Conservation (phyloP, 2,113 vertebrate genomes). For the Crotalus helleri region DNA sequence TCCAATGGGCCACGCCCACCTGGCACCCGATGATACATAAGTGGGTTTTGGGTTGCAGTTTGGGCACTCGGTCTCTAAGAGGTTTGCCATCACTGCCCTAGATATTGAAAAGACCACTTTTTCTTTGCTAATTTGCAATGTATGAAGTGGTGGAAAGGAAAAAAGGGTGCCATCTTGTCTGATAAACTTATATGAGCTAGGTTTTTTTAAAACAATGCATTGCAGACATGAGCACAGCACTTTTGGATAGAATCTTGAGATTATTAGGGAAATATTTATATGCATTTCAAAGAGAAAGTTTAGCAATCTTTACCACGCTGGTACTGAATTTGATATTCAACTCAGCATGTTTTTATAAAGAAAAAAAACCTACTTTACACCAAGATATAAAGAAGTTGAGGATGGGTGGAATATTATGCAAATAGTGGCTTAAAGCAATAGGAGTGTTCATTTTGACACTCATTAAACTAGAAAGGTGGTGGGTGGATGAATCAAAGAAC, state of each 20-base stretch:
- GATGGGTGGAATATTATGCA: conserved; percentile 46
- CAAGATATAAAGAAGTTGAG: conserved; percentile 34
- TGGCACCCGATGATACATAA: too few species aligned
- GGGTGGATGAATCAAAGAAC: conserved; percentile 65
- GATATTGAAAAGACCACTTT: too few species aligned
- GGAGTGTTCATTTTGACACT: conserved; percentile 48
- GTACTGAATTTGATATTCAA: conserved; percentile 43
- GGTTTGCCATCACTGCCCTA: not conserved
- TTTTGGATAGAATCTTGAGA: conserved; percentile 39
- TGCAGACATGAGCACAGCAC: conserved; percentile 44
- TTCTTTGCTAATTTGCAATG: not conserved
- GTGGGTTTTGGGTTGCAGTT: too few species aligned
- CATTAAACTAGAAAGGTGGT: conserved; percentile 64
- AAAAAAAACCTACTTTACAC: conserved; percentile 26
- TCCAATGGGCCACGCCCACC: too few species aligned
- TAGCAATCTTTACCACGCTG: not conserved
- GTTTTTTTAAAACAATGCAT: conserved; percentile 22
- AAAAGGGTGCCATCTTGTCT: not conserved
- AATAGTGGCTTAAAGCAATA: conserved; percentile 46
- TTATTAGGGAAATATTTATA: conserved; percentile 11
- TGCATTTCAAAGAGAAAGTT: not conserved
- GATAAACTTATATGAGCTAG: conserved; percentile 23
- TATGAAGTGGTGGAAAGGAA: not conserved
- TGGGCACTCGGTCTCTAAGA: too few species aligned
- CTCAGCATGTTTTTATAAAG: conserved; percentile 49